Conservation (phyloP, 2,797 vertebrate species). For the Saxicola maurus region DNA sequence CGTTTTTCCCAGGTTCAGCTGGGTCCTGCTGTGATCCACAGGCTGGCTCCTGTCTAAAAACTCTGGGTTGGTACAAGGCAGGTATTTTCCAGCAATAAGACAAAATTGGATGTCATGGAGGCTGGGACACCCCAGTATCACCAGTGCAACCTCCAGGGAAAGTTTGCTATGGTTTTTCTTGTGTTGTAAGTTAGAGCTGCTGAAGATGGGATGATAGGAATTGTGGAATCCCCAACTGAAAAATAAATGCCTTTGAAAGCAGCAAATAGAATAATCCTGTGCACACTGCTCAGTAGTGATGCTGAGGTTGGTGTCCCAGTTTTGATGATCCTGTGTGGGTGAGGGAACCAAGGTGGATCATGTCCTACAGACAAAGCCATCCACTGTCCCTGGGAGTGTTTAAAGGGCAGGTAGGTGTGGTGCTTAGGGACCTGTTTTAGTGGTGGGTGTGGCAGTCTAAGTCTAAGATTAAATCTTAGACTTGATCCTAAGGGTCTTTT, state of each 20-base stretch:
- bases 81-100: not conserved
- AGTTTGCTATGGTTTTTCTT: not conserved
- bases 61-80: not conserved
- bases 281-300: not conserved
- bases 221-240: not conserved
- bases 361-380: not conserved
- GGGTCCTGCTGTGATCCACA: not conserved
- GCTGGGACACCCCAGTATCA: not conserved
- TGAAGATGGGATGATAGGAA: not conserved
- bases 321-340: not conserved
- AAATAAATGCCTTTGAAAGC: not conserved
- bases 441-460: accelerated
- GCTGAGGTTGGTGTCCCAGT: not conserved
- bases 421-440: not conserved
- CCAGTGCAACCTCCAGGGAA: not conserved
- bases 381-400: not conserved
- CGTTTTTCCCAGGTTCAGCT: not conserved
- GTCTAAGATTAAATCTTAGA: not conserved
- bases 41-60: not conserved
- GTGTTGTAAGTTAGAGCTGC: not conserved
- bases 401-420: accelerated
- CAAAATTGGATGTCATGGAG: not conserved
- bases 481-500: not conserved
- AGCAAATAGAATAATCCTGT: not conserved
- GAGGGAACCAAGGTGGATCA: not conserved